Evolutionary conservation across 2,797 vertebrate genomes (phyloP), one percentile per base, ranked within the genome.

Genomic region (Danionella dracula): DNA sequence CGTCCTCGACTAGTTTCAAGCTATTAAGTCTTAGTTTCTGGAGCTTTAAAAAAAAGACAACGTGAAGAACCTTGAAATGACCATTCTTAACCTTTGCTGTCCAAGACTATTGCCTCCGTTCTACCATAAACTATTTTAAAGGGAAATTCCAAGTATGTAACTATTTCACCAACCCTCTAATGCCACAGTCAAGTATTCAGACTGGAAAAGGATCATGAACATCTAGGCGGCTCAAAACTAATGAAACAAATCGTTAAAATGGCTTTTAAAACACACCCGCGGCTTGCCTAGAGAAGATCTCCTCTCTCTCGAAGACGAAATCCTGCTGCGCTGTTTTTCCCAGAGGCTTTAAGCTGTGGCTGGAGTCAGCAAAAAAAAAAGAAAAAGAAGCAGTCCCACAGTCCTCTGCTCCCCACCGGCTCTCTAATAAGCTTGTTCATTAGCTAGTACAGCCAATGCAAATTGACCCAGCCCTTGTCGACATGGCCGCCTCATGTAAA

Each of bases 401-500:
- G 56, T 62, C 55, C 32, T 57, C 34, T 57, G 37, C 56, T 72
- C 40, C 32, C 34, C 20, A 55, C 62, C 45, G 62, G 57, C 56
- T 54, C 66, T 21, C 57, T 69, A 49, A 64, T 62, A 73, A 65
- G 29, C 48, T 56, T 70, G 70, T 73, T 76, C 63, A 73, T 76
- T 73, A 76, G 71, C 63, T 20, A 58, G 56, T 44, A 32, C 67
- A 55, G 57, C 58, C 70, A 68, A 73, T 70, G 74, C 67, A 73
- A 66, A 73, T 63, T 61, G 62, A 70, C 62, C 62, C 62, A 44
- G 62, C 58, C 70, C 63, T 70, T 51, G 61, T 41, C 45, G 17
- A 76, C 70, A 64, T 72, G 66, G 55, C 66, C 62, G 44, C 40
- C 66, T 72, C 71, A 76, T 76, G 74, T 64, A 76, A 76, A 76